Percentiles rank a stretch among this genome's conserved stretches.
These are phyloP conservation scores for Prionailurus viverrinus DNA, from an alignment of 2,113 vertebrate species.

Conservation along the genomic window DNA sequence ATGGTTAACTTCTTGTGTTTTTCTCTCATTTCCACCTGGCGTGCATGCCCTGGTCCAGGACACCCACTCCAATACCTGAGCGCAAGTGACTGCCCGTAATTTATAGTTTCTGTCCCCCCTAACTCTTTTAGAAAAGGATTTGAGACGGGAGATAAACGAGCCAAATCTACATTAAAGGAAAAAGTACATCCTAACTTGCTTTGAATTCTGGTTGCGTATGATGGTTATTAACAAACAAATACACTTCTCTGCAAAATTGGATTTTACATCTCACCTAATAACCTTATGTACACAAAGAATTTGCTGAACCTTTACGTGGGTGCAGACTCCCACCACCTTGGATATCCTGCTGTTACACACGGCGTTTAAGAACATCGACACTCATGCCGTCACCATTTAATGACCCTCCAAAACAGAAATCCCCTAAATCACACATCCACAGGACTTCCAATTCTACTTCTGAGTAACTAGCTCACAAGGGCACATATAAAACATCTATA, in stretches of 20 bases:
- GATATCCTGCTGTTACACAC: rapidly evolving
- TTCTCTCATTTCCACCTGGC: background rate
- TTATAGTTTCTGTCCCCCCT: background rate
- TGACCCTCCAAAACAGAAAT: background rate
- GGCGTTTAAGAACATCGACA: background rate
- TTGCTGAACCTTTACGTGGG: background rate
- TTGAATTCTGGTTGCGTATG: background rate
- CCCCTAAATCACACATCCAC: rapidly evolving
- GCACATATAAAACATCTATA: background rate
- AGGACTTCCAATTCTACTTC: background rate
- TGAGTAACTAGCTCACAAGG: background rate
- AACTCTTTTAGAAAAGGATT: background rate
- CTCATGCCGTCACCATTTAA: background rate
- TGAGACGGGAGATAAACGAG: background rate
- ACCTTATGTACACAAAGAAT: background rate
- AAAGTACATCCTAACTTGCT: background rate
- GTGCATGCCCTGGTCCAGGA: rapidly evolving
- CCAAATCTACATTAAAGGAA: background rate
- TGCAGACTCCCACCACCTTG: background rate
- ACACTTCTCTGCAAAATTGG: background rate
- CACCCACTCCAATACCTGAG: rapidly evolving
- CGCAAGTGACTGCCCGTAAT: background rate
- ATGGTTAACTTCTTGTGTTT: rapidly evolving
- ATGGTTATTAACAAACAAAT: background rate
- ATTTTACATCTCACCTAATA: background rate